Conservation (phyloP, 2,113 vertebrate species). For the Ramphastos sulfuratus region DNA sequence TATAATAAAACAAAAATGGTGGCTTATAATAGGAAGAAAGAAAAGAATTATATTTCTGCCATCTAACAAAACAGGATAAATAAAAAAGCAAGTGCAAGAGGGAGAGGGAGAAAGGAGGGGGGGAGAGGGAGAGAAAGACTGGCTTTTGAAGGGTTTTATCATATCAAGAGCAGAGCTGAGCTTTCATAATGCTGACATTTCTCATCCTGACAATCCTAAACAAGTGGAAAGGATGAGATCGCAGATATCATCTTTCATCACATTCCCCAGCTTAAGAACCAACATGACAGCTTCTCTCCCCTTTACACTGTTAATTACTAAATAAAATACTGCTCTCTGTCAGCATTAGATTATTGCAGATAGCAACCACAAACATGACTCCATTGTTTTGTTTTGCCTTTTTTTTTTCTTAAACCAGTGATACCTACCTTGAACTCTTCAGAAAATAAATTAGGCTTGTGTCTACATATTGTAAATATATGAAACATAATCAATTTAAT, state of each 20-base stretch:
- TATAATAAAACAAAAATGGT: slow-evolving; percentile 93
- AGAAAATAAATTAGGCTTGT: slow-evolving; percentile 79
- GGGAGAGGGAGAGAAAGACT: slow-evolving; percentile 73
- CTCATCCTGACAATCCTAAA: slow-evolving; percentile 99
- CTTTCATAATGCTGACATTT: slow-evolving; percentile 99
- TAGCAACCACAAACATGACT: slow-evolving; percentile 79
- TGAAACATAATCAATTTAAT: slow-evolving; percentile 83
- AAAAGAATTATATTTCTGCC: slow-evolving; percentile 94
- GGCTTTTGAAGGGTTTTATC: slow-evolving; percentile 97
- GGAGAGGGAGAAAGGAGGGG: slow-evolving; percentile 69
- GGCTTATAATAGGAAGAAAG: slow-evolving; percentile 88
- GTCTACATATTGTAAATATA: slow-evolving; percentile 76
- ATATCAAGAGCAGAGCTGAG: slow-evolving; percentile 97
- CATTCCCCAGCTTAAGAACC: slow-evolving; percentile 91
- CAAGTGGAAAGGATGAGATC: slow-evolving; percentile 99
- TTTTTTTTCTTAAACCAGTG: slow-evolving; percentile 15
- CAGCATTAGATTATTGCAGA: slow-evolving; percentile 84
- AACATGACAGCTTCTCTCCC: slow-evolving; percentile 89
- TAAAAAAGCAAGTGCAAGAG: slow-evolving; percentile 84
- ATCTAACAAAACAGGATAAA: slow-evolving; percentile 95
- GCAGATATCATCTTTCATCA: slow-evolving; percentile 97
- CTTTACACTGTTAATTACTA: slow-evolving; percentile 94
- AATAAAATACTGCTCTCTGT: slow-evolving; percentile 90
- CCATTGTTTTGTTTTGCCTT: slow-evolving; percentile 59
- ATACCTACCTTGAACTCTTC: slow-evolving; percentile 75